Evolutionary conservation across 2,113 vertebrate species (phyloP).

Genomic region (Chaetodon auriga): DNA sequence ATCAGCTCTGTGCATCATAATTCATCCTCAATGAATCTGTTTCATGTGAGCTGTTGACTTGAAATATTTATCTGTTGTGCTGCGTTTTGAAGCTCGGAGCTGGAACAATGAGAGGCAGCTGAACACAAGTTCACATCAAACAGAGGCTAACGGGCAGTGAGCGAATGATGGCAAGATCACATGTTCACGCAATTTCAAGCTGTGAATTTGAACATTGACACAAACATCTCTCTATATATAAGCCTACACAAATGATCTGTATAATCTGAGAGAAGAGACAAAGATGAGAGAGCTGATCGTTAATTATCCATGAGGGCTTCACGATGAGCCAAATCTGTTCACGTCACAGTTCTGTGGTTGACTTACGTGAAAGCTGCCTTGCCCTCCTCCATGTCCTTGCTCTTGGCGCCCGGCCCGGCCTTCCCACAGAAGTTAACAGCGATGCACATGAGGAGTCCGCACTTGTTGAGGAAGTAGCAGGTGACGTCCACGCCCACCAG

Average conservation of each 20-base stretch:
- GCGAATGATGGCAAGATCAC: background rate
- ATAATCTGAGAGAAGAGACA: too few species aligned
- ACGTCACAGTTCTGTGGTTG: accelerated
- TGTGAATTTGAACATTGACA: background rate
- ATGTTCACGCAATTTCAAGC: background rate
- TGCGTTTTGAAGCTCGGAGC: background rate
- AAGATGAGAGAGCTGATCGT: too few species aligned
- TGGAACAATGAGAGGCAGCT: background rate
- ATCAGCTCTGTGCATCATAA: background rate
- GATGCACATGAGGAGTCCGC: slow-evolving; percentile 98
- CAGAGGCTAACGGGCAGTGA: background rate
- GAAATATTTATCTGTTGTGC: slow-evolving; percentile 51
- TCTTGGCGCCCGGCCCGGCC: slow-evolving; percentile 91
- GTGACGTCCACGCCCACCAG: slow-evolving; percentile 94
- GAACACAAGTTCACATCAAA: slow-evolving; percentile 37
- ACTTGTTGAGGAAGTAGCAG: slow-evolving; percentile 99
- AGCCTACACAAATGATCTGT: too few species aligned
- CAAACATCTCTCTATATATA: too few species aligned
- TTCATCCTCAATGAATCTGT: slow-evolving; percentile 23
- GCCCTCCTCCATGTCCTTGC: slow-evolving; percentile 97
- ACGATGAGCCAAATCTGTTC: too few species aligned
- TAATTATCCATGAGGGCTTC: too few species aligned
- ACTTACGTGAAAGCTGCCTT: slow-evolving; percentile 97
- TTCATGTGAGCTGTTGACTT: slow-evolving; percentile 28
- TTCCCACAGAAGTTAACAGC: slow-evolving; percentile 98